Evolutionary conservation across 2,797 vertebrate species (phyloP).

Genomic region (Clamator glandarius): DNA sequence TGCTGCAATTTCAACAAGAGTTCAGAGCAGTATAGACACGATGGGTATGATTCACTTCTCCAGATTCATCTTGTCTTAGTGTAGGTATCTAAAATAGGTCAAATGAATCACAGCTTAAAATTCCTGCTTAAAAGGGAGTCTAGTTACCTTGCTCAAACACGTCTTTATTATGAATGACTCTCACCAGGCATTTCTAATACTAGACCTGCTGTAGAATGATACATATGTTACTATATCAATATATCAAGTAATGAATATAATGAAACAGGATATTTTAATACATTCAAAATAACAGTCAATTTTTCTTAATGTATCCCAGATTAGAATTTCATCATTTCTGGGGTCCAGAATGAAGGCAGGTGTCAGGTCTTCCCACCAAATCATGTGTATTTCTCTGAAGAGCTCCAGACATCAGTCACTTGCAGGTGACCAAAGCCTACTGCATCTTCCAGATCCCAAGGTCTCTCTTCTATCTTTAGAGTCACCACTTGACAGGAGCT

Average conservation of each 20-base stretch:
- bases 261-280: neutral
- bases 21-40: neutral
- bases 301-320: neutral
- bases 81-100: constrained; percentile 67
- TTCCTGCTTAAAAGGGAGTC: neutral
- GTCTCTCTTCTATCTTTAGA: neutral
- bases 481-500: neutral
- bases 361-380: neutral
- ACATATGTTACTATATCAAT: neutral
- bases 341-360: neutral
- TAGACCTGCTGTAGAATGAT: neutral
- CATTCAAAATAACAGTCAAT: neutral
- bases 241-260: neutral
- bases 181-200: neutral
- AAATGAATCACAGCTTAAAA: constrained; percentile 60
- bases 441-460: neutral
- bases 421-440: neutral
- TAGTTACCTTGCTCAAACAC: neutral
- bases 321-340: neutral
- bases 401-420: neutral
- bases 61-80: constrained; percentile 16
- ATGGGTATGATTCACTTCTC: constrained; percentile 28
- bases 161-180: neutral
- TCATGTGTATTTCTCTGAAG: neutral
- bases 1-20: neutral